Evolutionary conservation across 2,113 vertebrate genomes (phyloP).

Genomic region (Apaloderma vittatum): DNA sequence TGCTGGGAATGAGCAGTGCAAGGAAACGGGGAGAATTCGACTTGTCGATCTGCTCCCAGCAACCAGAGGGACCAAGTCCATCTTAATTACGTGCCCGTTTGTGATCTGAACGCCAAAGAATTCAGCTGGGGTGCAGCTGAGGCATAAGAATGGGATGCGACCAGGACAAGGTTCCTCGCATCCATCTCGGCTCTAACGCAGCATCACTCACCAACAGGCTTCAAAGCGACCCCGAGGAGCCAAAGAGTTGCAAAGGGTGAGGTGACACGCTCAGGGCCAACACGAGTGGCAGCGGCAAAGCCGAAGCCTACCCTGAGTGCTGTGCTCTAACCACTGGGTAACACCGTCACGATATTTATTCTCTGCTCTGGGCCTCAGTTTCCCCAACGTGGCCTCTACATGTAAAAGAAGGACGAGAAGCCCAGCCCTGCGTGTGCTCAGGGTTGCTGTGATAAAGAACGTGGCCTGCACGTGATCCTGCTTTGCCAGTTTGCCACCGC

Average conservation of each 20-base stretch:
- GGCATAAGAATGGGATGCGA: neutral
- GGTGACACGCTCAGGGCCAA: neutral
- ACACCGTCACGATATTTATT: neutral
- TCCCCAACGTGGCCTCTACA: neutral
- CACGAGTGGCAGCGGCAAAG: neutral
- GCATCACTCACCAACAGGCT: neutral
- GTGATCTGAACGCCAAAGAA: neutral
- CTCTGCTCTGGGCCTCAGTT: neutral
- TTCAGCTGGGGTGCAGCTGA: neutral
- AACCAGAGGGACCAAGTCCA: neutral
- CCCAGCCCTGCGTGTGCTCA: neutral
- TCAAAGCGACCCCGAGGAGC: neutral
- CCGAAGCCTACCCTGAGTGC: neutral
- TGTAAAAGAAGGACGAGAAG: neutral
- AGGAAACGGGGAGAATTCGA: neutral
- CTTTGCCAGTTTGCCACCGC: neutral
- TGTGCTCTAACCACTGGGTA: neutral
- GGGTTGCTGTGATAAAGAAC: neutral
- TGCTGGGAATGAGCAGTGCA: neutral
- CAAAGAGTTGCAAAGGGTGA: neutral
- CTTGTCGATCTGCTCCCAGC: neutral
- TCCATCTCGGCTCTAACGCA: neutral
- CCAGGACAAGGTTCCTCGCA: neutral
- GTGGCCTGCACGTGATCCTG: neutral
- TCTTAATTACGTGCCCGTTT: neutral